phyloP scores from a whole-genome alignment of 2,797 vertebrate species.

The Sardinella longiceps region DNA sequence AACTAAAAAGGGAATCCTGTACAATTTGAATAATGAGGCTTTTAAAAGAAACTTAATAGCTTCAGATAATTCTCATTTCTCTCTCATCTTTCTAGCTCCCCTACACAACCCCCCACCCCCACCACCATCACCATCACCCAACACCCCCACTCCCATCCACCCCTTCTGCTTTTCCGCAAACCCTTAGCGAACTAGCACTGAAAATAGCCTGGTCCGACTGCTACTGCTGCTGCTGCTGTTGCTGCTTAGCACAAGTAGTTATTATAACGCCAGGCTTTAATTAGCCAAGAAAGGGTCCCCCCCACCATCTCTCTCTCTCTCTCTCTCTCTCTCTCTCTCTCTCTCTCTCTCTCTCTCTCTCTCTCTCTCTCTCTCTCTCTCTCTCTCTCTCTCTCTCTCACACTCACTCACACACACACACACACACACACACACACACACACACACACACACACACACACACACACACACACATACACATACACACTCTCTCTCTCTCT shows the following conservation, averaged over 20 bases:
- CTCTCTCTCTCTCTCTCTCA: background rate
- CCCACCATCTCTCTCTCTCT: background rate
- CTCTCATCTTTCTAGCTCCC: conserved; percentile 22
- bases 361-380: background rate
- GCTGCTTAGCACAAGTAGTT: background rate
- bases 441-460: background rate
- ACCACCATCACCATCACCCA: background rate
- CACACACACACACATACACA: background rate
- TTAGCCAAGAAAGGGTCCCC: background rate
- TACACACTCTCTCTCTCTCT: background rate
- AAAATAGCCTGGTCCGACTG: conserved; percentile 14
- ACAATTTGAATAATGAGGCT: conserved; percentile 55
- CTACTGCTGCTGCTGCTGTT: background rate
- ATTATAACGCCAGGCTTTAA: conserved; percentile 18
- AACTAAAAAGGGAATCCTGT: conserved; percentile 31
- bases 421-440: background rate
- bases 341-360: background rate
- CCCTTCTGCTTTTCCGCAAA: background rate
- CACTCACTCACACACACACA: background rate
- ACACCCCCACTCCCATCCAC: background rate
- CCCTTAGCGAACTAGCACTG: conserved; percentile 12
- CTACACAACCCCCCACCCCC: background rate
- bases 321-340: background rate
- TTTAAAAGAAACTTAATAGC: conserved; percentile 53
- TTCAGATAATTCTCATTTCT: conserved; percentile 50